Base-by-base conservation (phyloP, 2,113 vertebrate species). In the Physeter macrocephalus region DNA sequence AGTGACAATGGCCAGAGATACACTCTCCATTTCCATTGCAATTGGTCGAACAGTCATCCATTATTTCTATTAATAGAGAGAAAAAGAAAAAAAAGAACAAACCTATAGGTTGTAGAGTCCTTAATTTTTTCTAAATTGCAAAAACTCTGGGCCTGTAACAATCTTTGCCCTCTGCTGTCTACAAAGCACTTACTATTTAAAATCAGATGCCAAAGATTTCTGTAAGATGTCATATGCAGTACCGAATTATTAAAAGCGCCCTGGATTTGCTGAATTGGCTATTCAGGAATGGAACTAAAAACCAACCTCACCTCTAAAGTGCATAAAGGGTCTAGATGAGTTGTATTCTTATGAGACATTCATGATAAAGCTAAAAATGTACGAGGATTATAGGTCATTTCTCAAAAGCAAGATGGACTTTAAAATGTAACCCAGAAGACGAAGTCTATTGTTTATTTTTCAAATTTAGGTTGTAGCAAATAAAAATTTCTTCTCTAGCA, bases 11-110 rank as follows among this genome's bases (percentile, higher is more conserved):
- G 64, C 99, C 99, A 1, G 99, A 99, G 80, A 99, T 99, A 87
- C 99, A 99, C 97, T 99, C 99, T 97, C 99, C 99, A 57, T 99
- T 99, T 81, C 99, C 99, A 95, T 99, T 99, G 96, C 99, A 99
- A 98, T 99, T 99, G 64, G 99, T 99, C 59, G 99, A 99, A 97
- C 99, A 99, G 93, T 99, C 99, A 95, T 99, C 99, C 99, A 99
- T 99, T 84, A 99, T 98, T 99, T 99, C 99, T 99, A 98, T 97
- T 98, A 95, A 95, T 95, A 96, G 41, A 97, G 86, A 98, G 61
- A 98, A 71, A 97, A 90, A 95, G 86, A 74, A 74, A 77, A 94
- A 95, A 94, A 10, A 87, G 95, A 98, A 93, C 2, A 87, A 25
- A 89, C 8, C 3, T 67, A 25, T 7, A 77, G 7, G 52, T 2